Base-by-base conservation (phyloP, 2,888 invertebrate genomes). In the Danaus chrysippus region DNA sequence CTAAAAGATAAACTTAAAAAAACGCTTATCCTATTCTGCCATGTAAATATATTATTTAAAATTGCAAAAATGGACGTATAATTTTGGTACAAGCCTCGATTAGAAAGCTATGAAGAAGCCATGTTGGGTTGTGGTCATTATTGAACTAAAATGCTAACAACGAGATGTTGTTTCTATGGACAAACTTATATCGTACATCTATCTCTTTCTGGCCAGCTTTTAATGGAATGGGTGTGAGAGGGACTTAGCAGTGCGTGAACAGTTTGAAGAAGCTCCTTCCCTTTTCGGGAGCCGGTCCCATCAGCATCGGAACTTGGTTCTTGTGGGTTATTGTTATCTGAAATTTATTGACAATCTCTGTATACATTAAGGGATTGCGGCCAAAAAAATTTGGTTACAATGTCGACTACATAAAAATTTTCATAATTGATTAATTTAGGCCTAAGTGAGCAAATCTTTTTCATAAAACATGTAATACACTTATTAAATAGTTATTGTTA, bases 221-320 rank as follows among this genome's bases (percentile, higher is more conserved):
- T 54, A 56, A 59, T 70, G 72, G 73, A 74, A 72, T 75, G 74
- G 68, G 66, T 70, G 65, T 64, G 61, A 46, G 64, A 65, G 63
- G 58, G 58, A 59, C 23, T 76, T 86, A 91, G 67, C 90, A 89
- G 66, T 87, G 86, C 23, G 83, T 84, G 72, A 91, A 91, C 1
- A 91, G 76, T 64, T 87, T 91, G 78, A 91, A 91, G 75, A 91
- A 90, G 5, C 90, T 83, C 10, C 87, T 74, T 0, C 89, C 88
- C 46, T 91, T 96, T 71, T 96, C 95, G 0, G 96, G 94, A 11
- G 95, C 94, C 65, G 98, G 97, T 56, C 96, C 98, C 97, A 98
- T 97, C 76, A 98, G 86, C 98, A 98, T 98, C 74, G 98, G 98
- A 77, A 98, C 98, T 93, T 99, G 98, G 87, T 99, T 99, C 87